phyloP scores from a whole-genome alignment of 2,113 vertebrate genomes.

The Condylura cristata region DNA sequence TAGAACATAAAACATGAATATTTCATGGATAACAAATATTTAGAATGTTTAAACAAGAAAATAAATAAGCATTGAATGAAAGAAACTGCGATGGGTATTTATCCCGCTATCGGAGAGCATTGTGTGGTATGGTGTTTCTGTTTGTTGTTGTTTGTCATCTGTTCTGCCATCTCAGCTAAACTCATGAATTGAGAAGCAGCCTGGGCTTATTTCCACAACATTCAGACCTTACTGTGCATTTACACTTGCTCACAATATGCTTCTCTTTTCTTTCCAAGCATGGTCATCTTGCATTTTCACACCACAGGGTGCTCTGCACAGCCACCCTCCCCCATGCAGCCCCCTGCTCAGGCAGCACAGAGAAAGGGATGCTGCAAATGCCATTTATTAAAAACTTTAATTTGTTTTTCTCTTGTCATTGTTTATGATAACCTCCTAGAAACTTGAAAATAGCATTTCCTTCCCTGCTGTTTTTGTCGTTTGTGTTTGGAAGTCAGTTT shows the following conservation, averaged over 20 bases:
- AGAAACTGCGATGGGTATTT: background rate
- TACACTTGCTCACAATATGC: conserved; percentile 72
- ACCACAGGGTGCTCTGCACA: background rate
- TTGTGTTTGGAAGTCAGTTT: conserved; percentile 63
- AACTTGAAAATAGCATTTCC: conserved; percentile 79
- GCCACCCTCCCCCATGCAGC: background rate
- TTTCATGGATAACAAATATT: conserved; percentile 70
- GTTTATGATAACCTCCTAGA: conserved; percentile 74
- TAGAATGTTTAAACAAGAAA: conserved; percentile 65
- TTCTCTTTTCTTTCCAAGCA: conserved; percentile 56
- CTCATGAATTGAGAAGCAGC: conserved; percentile 66
- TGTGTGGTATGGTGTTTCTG: conserved; percentile 62
- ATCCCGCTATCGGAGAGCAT: conserved; percentile 28
- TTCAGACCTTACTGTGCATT: conserved; percentile 66
- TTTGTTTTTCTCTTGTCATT: conserved; percentile 65
- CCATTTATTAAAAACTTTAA: conserved; percentile 56
- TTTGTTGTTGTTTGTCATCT: conserved; percentile 72
- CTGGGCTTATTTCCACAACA: conserved; percentile 74
- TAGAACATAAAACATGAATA: conserved; percentile 57
- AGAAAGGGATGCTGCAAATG: conserved; percentile 41
- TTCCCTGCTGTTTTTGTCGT: conserved; percentile 75
- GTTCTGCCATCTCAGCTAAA: conserved; percentile 68
- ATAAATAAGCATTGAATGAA: conserved; percentile 48
- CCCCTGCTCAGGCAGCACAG: background rate
- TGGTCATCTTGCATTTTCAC: conserved; percentile 64